phyloP scores from a whole-genome alignment of 2,888 invertebrate genomes.

The Athalia cordata region DNA sequence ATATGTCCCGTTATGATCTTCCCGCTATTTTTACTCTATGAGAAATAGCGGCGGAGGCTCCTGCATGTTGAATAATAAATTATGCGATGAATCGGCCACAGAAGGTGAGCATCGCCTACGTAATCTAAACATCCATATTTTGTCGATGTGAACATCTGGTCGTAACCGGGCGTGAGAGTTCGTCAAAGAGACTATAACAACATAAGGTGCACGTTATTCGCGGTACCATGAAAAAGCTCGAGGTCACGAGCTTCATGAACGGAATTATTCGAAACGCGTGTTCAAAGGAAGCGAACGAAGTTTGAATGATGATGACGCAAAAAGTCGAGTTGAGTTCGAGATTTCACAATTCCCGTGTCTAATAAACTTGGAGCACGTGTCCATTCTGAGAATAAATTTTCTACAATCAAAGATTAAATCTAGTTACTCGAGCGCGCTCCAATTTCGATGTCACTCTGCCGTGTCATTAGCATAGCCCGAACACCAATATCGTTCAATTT shows the following conservation, averaged over 20 bases:
- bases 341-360: not conserved
- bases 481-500: not conserved
- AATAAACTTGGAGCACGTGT: slow-evolving; percentile 5
- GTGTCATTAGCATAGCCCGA: slow-evolving; percentile 5
- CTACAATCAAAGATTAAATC: slow-evolving; percentile 6
- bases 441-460: not conserved
- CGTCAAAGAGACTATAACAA: not conserved
- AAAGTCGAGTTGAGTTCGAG: no score
- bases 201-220: not conserved
- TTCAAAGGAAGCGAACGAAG: no score
- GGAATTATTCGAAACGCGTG: no score
- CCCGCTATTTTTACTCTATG: not conserved
- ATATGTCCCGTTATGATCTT: not conserved
- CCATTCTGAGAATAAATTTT: slow-evolving; percentile 6
- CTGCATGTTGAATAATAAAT: not conserved
- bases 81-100: not conserved
- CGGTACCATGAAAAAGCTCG: no score
- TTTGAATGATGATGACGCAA: no score
- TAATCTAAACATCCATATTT: no score
- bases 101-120: not conserved
- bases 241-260: no score
- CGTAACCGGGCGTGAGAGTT: not conserved
- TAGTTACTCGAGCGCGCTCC: not conserved
- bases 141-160: no score
- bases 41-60: not conserved